Percentiles rank a stretch among this genome's conserved stretches.
Conservation (phyloP, 2,888 invertebrate genomes). For the Sphaerophoria rueppellii region DNA sequence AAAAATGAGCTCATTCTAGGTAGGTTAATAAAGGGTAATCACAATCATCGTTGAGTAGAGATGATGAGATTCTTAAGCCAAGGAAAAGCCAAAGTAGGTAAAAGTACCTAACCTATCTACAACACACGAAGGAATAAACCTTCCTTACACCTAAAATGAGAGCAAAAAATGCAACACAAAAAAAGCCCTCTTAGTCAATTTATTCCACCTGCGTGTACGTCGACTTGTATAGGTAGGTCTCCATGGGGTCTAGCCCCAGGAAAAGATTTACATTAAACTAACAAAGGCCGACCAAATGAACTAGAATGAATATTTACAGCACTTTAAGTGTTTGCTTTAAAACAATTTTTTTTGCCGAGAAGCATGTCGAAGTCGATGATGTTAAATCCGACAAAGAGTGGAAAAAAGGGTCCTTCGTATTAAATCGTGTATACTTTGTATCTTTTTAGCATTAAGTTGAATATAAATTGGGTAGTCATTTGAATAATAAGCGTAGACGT, state of each 20-base stretch:
- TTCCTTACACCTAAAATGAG: neutral
- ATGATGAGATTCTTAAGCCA: slow-evolving; percentile 52
- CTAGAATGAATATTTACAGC: slow-evolving; percentile 67
- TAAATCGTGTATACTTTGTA: slow-evolving; percentile 34
- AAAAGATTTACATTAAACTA: slow-evolving; percentile 41
- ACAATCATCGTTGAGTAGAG: slow-evolving; percentile 65
- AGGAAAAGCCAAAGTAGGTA: neutral
- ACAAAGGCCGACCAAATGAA: slow-evolving; percentile 67
- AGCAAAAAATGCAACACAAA: slow-evolving; percentile 15
- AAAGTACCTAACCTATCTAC: neutral
- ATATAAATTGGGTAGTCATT: slow-evolving; percentile 44
- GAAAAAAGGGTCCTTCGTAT: slow-evolving; percentile 22
- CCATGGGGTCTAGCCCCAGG: neutral
- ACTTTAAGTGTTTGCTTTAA: slow-evolving; percentile 58
- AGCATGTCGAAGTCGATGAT: slow-evolving; percentile 4
- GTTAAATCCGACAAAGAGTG: slow-evolving; percentile 3
- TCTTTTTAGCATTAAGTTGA: slow-evolving; percentile 43
- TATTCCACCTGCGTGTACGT: slow-evolving; percentile 64
- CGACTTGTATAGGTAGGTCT: neutral
- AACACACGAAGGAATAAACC: neutral
- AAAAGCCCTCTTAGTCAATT: slow-evolving; percentile 44
- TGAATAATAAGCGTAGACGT: slow-evolving; percentile 58
- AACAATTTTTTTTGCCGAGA: neutral
- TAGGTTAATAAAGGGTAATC: slow-evolving; percentile 60
- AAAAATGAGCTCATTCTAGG: slow-evolving; percentile 49